Evolutionary conservation across 2,888 invertebrate genomes (phyloP).

Genomic region (Cheiracanthium punctorium): DNA sequence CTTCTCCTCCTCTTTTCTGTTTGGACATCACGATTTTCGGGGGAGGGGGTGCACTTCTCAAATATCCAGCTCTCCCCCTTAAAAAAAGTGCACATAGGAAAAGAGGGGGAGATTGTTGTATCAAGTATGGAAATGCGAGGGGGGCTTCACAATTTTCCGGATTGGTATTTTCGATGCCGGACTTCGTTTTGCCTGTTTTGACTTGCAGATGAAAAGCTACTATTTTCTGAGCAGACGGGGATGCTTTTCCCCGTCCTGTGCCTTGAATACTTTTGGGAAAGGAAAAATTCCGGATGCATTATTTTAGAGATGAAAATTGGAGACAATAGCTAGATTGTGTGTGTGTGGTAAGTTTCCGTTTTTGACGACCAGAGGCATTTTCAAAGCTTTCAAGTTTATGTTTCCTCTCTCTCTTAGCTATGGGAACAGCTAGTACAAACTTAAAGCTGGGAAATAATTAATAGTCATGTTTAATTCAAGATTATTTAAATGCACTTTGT

Average conservation of each 20-base stretch:
- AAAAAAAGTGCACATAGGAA: too few species aligned
- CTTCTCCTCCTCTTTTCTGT: not conserved
- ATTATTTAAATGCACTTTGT: too few species aligned
- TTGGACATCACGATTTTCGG: not conserved
- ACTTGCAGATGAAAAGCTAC: conserved; percentile 51
- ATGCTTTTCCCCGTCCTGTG: not conserved
- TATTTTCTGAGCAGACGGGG: not conserved
- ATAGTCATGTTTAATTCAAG: too few species aligned
- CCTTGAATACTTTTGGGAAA: not conserved
- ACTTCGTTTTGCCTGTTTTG: conserved; percentile 60
- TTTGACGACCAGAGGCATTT: too few species aligned
- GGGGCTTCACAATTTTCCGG: conserved; percentile 2
- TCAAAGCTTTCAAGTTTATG: too few species aligned
- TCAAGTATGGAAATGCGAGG: not conserved
- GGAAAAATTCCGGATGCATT: not conserved
- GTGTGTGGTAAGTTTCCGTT: too few species aligned
- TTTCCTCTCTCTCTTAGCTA: too few species aligned
- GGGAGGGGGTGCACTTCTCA: not conserved
- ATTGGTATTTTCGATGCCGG: conserved; percentile 2
- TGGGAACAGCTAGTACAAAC: too few species aligned
- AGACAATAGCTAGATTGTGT: too few species aligned
- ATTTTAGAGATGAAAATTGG: not conserved
- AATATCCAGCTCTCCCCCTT: not conserved
- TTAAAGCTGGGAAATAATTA: too few species aligned
- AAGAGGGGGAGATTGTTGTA: not conserved